phyloP scores from a whole-genome alignment of 2,797 vertebrate genomes.

The Graptemys geographica region DNA sequence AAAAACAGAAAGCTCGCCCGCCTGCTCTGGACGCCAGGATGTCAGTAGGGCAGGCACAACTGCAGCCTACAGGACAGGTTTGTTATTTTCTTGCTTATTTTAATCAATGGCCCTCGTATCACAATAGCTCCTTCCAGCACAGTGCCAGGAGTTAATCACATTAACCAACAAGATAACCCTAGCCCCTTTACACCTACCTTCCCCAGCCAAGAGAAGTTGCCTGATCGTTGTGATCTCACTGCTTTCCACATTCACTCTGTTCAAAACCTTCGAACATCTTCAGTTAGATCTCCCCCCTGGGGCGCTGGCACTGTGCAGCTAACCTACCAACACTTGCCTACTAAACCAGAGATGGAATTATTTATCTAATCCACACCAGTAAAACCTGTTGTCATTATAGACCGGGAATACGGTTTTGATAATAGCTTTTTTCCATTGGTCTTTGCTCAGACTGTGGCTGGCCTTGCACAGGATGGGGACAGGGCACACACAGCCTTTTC shows the following conservation, averaged over 20 bases:
- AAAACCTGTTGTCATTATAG: constrained; percentile 18
- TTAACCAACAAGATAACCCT: neutral
- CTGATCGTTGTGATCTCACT: neutral
- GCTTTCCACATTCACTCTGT: neutral
- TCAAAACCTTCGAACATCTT: constrained; percentile 34
- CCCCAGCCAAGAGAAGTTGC: neutral
- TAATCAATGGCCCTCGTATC: neutral
- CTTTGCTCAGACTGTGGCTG: neutral
- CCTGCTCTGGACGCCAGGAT: neutral
- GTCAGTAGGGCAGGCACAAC: neutral
- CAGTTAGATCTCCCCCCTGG: neutral
- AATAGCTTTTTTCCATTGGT: neutral
- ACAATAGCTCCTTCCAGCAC: neutral
- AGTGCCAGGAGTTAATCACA: neutral
- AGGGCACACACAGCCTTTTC: neutral
- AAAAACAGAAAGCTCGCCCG: neutral
- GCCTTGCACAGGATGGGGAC: accelerated
- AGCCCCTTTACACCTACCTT: neutral
- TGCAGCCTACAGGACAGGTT: neutral
- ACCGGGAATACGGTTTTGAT: neutral
- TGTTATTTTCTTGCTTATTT: neutral
- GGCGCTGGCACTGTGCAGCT: neutral
- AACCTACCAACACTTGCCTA: constrained; percentile 6
- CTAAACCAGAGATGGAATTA: constrained; percentile 15
- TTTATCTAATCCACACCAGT: neutral